Evolutionary conservation across 2,888 invertebrate genomes (phyloP), one percentile per base, ranked within the genome.

Genomic region (Endotricha flammealis): DNA sequence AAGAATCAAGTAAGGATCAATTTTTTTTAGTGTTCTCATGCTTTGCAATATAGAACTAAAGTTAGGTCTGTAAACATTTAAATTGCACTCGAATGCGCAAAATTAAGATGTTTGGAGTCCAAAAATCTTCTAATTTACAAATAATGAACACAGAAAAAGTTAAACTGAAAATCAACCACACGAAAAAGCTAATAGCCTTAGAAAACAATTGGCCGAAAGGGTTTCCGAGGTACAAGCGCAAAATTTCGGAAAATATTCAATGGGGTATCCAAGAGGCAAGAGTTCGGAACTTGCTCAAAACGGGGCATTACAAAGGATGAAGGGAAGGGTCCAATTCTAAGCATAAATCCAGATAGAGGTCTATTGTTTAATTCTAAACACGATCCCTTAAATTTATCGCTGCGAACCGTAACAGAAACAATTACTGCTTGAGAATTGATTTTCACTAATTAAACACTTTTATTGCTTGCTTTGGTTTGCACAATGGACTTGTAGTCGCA

Each of bases 391-490:
- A 61, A 72, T 72, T 73, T 72, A 72, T 71, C 47, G 64, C 49
- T 37, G 42, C 43, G 54, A 50, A 50, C 57, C 57, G 54, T 46
- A 53, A 50, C 53, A 57, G 60, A 55, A 65, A 71, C 73, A 71
- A 72, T 70, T 66, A 64, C 57, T 47, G 53, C 44, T 41, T 44
- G 48, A 53, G 55, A 72, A 73, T 72, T 73, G 74, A 72, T 73
- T 70, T 71, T 64, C 57, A 64, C 57, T 66, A 70, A 70, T 72
- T 71, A 62, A 68, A 70, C 59, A 62, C 57, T 65, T 69, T 66
- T 62, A 65, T 62, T 58, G 57, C 57, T 54, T 57, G 58, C 24
- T 35, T 35, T 35, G 35, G 20, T 22, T 35, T 28, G n/a, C 12
- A 29, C 29, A 29, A 29, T 27, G 6, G 27, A 27, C 7, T 12